Conservation (phyloP, 2,113 vertebrate genomes). For the Bettongia penicillata region DNA sequence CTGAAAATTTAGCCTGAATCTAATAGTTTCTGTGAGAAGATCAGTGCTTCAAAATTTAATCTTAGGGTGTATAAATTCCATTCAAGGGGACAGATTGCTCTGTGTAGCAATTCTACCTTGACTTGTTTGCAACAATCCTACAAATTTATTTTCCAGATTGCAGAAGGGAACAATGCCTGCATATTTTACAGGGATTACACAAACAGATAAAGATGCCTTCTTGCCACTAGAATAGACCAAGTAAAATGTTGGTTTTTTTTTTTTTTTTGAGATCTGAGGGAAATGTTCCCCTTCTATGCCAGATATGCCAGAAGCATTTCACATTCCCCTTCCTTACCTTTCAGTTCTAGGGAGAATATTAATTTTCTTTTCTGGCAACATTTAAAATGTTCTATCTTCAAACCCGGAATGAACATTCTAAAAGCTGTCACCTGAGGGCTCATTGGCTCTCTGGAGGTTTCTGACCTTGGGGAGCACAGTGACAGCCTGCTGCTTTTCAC, state of each 20-base stretch:
- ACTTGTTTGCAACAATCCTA: constrained; percentile 65
- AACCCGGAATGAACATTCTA: constrained; percentile 54
- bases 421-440: constrained; percentile 57
- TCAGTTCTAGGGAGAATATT: constrained; percentile 49
- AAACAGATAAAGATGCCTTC: constrained; percentile 59
- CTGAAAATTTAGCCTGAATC: constrained; percentile 33
- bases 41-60: neutral
- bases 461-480: constrained; percentile 45
- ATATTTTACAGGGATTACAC: constrained; percentile 57
- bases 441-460: constrained; percentile 62
- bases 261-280: constrained; percentile 55
- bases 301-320: constrained; percentile 13
- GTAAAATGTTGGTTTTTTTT: constrained; percentile 15
- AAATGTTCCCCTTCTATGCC: constrained; percentile 35
- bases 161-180: constrained; percentile 18
- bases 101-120: constrained; percentile 29
- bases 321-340: constrained; percentile 29
- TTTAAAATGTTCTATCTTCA: constrained; percentile 64
- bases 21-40: constrained; percentile 30
- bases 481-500: neutral
- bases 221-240: constrained; percentile 40
- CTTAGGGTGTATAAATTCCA: constrained; percentile 55
- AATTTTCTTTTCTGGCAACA: constrained; percentile 46
- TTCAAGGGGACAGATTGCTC: neutral
- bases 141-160: constrained; percentile 67